These are phyloP conservation scores for Julus scandinavius DNA, from an alignment of 2,888 invertebrate species.

Conservation along the genomic window DNA sequence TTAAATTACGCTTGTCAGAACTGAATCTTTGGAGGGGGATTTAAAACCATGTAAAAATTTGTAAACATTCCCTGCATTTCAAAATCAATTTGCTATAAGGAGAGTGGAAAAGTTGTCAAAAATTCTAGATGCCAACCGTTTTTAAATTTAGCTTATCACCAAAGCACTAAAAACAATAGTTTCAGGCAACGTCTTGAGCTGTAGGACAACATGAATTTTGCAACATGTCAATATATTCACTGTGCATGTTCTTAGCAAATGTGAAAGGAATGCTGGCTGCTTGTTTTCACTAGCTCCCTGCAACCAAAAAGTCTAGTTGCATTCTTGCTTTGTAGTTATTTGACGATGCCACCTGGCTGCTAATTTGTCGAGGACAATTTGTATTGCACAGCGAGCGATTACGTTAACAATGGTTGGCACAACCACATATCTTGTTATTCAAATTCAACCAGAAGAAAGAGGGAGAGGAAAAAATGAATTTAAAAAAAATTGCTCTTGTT, in stretches of 20 bases:
- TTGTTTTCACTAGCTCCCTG: not conserved
- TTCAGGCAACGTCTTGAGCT: not conserved
- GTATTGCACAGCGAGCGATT: not conserved
- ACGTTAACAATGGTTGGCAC: not conserved
- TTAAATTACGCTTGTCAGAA: not conserved
- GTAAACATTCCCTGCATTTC: conserved; percentile 18
- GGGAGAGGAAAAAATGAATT: not conserved
- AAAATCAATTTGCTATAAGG: not conserved
- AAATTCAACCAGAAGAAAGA: not conserved
- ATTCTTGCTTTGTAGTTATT: not conserved
- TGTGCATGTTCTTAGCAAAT: not conserved
- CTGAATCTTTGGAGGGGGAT: not conserved
- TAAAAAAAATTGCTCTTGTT: not conserved
- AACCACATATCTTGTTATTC: not conserved
- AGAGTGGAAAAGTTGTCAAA: not conserved
- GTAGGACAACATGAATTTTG: not conserved
- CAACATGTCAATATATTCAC: not conserved
- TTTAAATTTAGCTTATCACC: not conserved
- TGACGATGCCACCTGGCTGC: not conserved
- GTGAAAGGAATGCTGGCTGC: not conserved
- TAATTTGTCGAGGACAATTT: not conserved
- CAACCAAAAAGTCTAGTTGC: not conserved
- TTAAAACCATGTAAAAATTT: not conserved
- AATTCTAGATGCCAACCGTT: not conserved
- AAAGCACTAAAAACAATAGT: not conserved